Conservation (phyloP, 2,888 invertebrate species). For the Eupeodes luniger region DNA sequence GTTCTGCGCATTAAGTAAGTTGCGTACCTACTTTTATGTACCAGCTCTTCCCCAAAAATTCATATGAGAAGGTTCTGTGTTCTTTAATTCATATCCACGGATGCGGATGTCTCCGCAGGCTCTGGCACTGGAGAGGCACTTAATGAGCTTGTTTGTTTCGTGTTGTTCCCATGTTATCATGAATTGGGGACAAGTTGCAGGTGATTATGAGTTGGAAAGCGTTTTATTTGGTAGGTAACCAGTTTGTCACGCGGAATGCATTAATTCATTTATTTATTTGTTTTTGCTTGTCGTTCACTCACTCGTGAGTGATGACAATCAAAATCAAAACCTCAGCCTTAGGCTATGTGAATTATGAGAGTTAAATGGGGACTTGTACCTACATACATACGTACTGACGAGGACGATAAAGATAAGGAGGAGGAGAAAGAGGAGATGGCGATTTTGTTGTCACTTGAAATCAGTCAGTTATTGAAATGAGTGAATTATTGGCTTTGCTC, state of each 20-base stretch:
- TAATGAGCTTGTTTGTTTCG: background rate
- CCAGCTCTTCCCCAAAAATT: conserved; percentile 17
- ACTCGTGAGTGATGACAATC: conserved; percentile 18
- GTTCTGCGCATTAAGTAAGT: conserved; percentile 72
- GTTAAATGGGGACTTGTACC: background rate
- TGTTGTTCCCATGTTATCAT: background rate
- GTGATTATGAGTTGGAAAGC: conserved; percentile 31
- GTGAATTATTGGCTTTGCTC: conserved; percentile 2
- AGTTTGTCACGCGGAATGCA: conserved; percentile 56
- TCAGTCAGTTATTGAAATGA: conserved; percentile 6
- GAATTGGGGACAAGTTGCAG: conserved; percentile 24
- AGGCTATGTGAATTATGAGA: conserved; percentile 33
- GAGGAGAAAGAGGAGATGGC: background rate
- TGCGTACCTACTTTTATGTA: conserved; percentile 62
- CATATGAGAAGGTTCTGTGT: conserved; percentile 23
- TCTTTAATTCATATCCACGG: conserved; percentile 11
- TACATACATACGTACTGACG: too few species aligned
- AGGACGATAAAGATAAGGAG: too few species aligned
- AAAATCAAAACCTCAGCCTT: background rate
- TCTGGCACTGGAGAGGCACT: background rate
- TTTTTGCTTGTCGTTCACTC: background rate
- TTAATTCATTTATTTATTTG: conserved; percentile 27
- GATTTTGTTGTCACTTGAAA: conserved; percentile 12
- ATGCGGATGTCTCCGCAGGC: background rate
- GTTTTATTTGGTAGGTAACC: conserved; percentile 27